Conservation (phyloP, 2,797 vertebrate species). For the Scleropages formosus region DNA sequence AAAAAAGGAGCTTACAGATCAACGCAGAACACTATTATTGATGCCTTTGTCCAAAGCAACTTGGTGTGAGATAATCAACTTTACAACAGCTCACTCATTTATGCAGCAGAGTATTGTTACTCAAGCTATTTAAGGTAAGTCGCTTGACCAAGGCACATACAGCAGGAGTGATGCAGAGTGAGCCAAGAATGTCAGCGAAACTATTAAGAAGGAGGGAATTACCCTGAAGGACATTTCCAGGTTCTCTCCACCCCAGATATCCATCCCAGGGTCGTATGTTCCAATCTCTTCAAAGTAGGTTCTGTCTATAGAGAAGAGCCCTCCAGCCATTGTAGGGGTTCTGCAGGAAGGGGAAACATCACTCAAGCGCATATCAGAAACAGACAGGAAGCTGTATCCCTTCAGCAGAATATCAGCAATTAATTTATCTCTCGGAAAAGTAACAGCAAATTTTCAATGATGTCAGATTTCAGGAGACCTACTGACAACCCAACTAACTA, state of each 20-base stretch:
- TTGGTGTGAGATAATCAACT: no score
- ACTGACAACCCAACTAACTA: slow-evolving; percentile 5
- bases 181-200: no score
- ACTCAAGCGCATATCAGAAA: neutral
- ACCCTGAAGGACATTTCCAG: slow-evolving; percentile 99
- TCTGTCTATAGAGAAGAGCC: slow-evolving; percentile 95
- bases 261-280: slow-evolving; percentile 98
- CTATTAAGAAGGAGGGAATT: slow-evolving; percentile 49
- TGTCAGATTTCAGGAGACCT: no score
- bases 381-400: neutral
- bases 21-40: no score
- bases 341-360: slow-evolving; percentile 57
- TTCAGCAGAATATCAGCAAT: neutral
- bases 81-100: no score
- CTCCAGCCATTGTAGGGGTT: slow-evolving; percentile 98
- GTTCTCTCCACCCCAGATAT: slow-evolving; percentile 99
- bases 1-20: no score
- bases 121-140: no score
- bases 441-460: no score
- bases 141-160: no score
- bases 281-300: slow-evolving; percentile 98
- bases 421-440: neutral
- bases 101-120: no score
- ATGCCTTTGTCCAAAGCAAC: no score
- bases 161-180: no score